Conservation (phyloP, 2,797 vertebrate species). For the Ciconia nigra region DNA sequence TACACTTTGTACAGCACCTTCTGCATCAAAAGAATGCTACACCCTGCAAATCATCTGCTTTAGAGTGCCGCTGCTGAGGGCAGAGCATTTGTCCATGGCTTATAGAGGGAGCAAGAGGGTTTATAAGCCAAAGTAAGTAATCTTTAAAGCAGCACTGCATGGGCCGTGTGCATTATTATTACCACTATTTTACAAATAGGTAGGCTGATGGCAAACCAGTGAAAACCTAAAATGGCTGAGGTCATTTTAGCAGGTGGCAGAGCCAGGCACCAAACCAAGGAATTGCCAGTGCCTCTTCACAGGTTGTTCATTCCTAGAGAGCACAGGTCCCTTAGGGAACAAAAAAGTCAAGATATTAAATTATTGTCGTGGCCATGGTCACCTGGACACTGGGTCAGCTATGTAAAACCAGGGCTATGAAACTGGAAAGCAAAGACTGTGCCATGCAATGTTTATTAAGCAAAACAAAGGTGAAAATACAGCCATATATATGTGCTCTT, state of each 20-base stretch:
- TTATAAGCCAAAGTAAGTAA: background rate
- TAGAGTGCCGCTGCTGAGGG: background rate
- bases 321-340: background rate
- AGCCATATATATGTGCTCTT: background rate
- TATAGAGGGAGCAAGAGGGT: background rate
- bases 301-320: background rate
- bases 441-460: background rate
- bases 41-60: background rate
- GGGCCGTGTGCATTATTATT: background rate
- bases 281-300: background rate
- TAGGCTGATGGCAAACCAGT: background rate
- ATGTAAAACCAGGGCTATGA: background rate
- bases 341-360: background rate
- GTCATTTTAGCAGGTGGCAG: background rate
- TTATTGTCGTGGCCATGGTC: fast-evolving
- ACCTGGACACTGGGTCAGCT: background rate
- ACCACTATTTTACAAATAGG: background rate
- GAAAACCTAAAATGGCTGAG: background rate
- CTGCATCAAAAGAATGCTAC: background rate
- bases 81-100: background rate
- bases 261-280: background rate
- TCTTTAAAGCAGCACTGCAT: background rate
- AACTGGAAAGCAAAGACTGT: background rate
- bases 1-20: background rate
- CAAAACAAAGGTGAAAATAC: background rate